Evolutionary conservation across 2,113 vertebrate genomes (phyloP), one percentile per base, ranked within the genome.

Genomic region (Pygathrix nemaeus): DNA sequence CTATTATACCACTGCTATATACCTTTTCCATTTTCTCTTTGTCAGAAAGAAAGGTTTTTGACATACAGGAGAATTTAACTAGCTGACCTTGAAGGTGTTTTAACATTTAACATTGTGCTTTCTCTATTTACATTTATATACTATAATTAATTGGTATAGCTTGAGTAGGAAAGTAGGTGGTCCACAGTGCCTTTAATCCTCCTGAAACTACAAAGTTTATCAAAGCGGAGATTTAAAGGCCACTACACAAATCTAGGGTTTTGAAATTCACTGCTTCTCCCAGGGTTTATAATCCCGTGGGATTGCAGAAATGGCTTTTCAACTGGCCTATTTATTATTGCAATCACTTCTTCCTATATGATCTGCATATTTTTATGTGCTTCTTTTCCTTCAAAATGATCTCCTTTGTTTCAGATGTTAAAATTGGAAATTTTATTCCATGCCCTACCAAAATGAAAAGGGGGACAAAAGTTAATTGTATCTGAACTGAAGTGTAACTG

Each of bases 391-490:
- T 96, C 96, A 73, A 12, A 75, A 86, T 85, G 23, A 82, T 96
- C 96, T 92, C 97, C 98, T 98, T 98, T 97, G 86, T 97, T 97
- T 90, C 92, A 97, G 82, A 97, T 94, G 96, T 97, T 96, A 70
- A 94, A 96, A 95, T 92, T 90, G 78, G 20, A 1, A 30, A 96
- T 95, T 68, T 86, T 97, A 96, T 97, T 94, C 43, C 89, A 85
- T 3, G 30, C n/a, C 95, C 78, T 83, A 93, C 96, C 97, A 92
- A 98, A 98, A 98, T 96, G 94, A 97, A 97, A 98, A 96, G 97
- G 96, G 96, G 96, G 72, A 14, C 97, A 98, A 97, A 97, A 99
- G 98, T 99, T 99, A 99, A 99, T 99, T 99, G 98, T 98, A 97
- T 98, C 98, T 98, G 98, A 98, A 98, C 98, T 96, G 98, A 99